Base-by-base conservation (phyloP, 2,113 vertebrate genomes). In the Cebidichthys violaceus region DNA sequence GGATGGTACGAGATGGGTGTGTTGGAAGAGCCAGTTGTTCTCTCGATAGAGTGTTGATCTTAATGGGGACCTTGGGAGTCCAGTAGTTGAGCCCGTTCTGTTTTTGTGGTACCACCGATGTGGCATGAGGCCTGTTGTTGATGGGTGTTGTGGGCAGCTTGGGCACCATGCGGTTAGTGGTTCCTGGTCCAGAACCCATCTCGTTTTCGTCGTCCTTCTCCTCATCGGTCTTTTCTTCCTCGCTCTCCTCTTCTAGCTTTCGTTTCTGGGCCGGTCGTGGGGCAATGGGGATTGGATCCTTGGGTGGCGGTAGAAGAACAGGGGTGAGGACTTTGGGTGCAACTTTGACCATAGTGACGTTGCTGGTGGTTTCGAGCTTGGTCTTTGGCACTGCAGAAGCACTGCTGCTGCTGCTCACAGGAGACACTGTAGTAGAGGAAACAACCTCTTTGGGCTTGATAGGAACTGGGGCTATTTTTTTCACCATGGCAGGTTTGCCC, bases 11-110 rank as follows among this genome's bases (percentile, higher is more conserved):
- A 22, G 86, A 83, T 4, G 88, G 76, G 57, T 93, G 86, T 20
- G 90, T 57, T 11, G 93, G 88, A 71, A 96, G 91, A 41, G 92
- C 93, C 79, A 96, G 83, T 82, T 95, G 95, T 86, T 95, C 95
- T 84, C 95, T 92, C 14, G 95, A 94, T 1, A 96, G 80, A 6
- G 94, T 95, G 88, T 95, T 96, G 72, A 96, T 96, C 82, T 95
- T 95, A 60, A 95, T 95, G 18, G 91, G 92, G 54, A 90, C 87
- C 88, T 96, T 95, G 10, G 93, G 79, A 71, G 92, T 92, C 94
- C 92, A 96, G 76, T 92, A 95, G 87, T 92, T 95, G 59, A 96
- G 85, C 67, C 95, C 95, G 24, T 95, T 95, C 71, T 94, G 92
- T 90, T 95, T 95, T 62, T 95, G 94, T 75, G 94, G 75, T 37